These are phyloP conservation scores for Sebastes steindachneri DNA, from an alignment of 2,797 vertebrate genomes.

Conservation along the genomic window DNA sequence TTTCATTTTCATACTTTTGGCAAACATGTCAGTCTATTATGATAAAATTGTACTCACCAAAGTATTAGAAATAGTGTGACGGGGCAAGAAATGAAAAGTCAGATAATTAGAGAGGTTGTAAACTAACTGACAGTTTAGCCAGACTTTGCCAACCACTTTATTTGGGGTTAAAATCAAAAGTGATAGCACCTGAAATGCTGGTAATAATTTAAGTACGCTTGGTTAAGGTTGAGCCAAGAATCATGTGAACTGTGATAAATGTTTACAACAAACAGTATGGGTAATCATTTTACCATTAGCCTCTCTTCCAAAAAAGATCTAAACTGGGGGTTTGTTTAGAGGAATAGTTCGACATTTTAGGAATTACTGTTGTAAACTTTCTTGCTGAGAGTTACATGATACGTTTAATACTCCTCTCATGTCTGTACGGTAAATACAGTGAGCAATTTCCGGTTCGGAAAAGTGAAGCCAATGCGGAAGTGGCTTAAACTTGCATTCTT, in stretches of 20 bases:
- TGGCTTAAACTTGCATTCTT: background rate
- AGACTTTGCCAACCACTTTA: background rate
- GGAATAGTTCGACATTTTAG: background rate
- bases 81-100: background rate
- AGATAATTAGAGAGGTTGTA: background rate
- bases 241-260: background rate
- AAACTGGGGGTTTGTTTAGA: background rate
- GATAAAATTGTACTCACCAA: background rate
- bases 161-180: background rate
- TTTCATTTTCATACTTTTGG: constrained; percentile 1
- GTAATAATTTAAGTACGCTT: background rate
- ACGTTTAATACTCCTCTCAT: background rate
- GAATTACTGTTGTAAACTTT: background rate
- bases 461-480: background rate
- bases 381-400: background rate
- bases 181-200: background rate
- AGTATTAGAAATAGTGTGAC: background rate
- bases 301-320: background rate
- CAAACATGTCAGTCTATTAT: background rate
- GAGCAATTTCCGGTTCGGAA: background rate
- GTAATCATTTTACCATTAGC: background rate
- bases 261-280: background rate
- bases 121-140: background rate
- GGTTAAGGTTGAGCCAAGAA: background rate
- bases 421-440: too few relatives aligned